Evolutionary conservation across 2,888 invertebrate species (phyloP).

Genomic region (Acleris holmiana): DNA sequence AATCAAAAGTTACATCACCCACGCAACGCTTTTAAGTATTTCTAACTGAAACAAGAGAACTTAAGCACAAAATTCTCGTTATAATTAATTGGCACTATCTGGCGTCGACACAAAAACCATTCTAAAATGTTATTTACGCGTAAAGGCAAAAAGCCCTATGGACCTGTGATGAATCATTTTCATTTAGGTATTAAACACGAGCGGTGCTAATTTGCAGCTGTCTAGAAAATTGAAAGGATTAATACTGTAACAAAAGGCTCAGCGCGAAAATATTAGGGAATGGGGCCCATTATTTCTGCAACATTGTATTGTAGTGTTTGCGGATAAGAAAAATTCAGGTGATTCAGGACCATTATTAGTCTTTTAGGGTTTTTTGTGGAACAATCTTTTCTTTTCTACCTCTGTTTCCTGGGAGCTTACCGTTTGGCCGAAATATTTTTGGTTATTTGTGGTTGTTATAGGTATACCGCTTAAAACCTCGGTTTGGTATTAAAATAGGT

Average conservation of each 20-base stretch:
- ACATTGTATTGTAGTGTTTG: slow-evolving; percentile 7
- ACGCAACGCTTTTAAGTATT: too few species aligned
- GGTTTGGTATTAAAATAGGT: too few species aligned
- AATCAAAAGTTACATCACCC: too few species aligned
- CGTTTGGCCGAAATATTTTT: too few species aligned
- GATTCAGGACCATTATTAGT: too few species aligned
- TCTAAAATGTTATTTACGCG: slow-evolving; percentile 3
- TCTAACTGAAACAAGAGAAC: too few species aligned
- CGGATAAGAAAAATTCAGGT: too few species aligned
- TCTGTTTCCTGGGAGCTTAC: too few species aligned
- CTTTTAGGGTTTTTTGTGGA: too few species aligned
- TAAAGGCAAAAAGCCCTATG: slow-evolving; percentile 13
- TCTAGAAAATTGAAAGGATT: slow-evolving; percentile 29
- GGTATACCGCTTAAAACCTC: too few species aligned
- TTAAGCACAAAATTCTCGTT: not conserved
- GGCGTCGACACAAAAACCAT: slow-evolving; percentile 5
- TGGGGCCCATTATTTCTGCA: slow-evolving; percentile 34
- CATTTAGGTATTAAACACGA: slow-evolving; percentile 36
- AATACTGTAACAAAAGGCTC: slow-evolving; percentile 22
- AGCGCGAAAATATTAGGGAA: slow-evolving; percentile 25
- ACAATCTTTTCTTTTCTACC: too few species aligned
- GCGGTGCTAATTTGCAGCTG: slow-evolving; percentile 32
- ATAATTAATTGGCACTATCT: not conserved
- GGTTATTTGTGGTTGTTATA: too few species aligned
- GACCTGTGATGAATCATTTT: slow-evolving; percentile 30